Evolutionary conservation across 2,797 vertebrate genomes (phyloP).

Genomic region (Otus scops): DNA sequence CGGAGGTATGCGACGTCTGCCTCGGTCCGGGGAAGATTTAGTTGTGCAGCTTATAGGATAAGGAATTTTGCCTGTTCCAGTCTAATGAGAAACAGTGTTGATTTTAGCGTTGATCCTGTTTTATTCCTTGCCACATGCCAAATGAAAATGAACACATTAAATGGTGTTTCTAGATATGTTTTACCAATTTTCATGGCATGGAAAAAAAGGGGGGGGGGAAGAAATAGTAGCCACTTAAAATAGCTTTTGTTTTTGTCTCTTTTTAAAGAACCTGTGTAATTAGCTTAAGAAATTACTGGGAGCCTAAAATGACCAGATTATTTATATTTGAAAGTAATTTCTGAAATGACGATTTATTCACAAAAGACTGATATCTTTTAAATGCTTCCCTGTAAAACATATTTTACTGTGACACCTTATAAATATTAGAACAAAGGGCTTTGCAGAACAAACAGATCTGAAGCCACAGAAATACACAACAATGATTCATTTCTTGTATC

Average conservation of each 20-base stretch:
- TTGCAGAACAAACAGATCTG: slow-evolving; percentile 43
- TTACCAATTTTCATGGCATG: background rate
- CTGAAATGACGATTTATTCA: background rate
- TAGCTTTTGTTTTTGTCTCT: background rate
- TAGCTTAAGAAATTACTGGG: background rate
- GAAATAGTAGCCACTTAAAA: background rate
- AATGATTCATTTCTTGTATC: background rate
- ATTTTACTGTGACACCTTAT: background rate
- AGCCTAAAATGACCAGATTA: background rate
- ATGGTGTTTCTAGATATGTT: background rate
- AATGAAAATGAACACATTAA: background rate
- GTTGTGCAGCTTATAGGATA: background rate
- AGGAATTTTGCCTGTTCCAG: background rate
- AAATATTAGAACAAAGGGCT: slow-evolving; percentile 53
- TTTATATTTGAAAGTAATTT: background rate
- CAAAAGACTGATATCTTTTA: background rate
- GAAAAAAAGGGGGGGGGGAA: rapidly evolving
- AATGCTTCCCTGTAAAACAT: background rate
- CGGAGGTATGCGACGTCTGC: background rate
- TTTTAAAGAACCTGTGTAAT: background rate
- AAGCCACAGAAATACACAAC: slow-evolving; percentile 28
- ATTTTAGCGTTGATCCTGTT: background rate
- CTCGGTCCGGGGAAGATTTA: background rate
- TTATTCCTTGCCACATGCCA: background rate
- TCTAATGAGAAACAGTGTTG: background rate